Percentiles rank a stretch among this genome's conserved stretches.
These are phyloP conservation scores for Tragelaphus imberbis DNA, from an alignment of 2,113 vertebrate species.

Conservation along the genomic window DNA sequence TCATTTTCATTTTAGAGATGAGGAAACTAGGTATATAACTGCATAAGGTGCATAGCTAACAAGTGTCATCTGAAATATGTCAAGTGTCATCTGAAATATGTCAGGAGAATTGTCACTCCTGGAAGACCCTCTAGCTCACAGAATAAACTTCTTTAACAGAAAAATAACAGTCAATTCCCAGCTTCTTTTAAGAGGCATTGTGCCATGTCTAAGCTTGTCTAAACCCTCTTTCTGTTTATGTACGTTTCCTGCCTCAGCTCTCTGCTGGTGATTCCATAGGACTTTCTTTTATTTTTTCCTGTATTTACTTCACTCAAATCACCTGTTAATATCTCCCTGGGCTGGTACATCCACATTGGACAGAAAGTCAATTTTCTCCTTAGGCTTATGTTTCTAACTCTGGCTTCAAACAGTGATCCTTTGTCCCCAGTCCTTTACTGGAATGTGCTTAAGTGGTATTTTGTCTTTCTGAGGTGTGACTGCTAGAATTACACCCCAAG, in stretches of 20 bases:
- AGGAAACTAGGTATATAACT: neutral
- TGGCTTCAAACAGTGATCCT: neutral
- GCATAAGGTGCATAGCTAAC: neutral
- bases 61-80: neutral
- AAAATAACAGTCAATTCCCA: neutral
- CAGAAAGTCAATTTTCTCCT: neutral
- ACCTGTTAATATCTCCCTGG: neutral
- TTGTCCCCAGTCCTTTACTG: neutral
- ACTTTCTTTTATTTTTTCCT: neutral
- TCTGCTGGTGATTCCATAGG: neutral
- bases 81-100: neutral
- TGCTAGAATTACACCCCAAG: neutral
- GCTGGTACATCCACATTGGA: neutral
- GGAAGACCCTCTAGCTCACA: neutral
- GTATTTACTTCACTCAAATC: neutral
- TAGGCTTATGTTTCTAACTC: neutral
- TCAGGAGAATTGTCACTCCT: neutral
- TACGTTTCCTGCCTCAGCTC: neutral
- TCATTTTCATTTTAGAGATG: neutral
- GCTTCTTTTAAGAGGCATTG: neutral
- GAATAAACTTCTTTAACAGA: slow-evolving; percentile 16
- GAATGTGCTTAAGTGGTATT: neutral
- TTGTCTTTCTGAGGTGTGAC: neutral
- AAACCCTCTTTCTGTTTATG: neutral
- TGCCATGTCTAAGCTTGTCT: neutral